These are phyloP conservation scores for Isichthys henryi DNA, from an alignment of 2,113 vertebrate species.

Conservation along the genomic window DNA sequence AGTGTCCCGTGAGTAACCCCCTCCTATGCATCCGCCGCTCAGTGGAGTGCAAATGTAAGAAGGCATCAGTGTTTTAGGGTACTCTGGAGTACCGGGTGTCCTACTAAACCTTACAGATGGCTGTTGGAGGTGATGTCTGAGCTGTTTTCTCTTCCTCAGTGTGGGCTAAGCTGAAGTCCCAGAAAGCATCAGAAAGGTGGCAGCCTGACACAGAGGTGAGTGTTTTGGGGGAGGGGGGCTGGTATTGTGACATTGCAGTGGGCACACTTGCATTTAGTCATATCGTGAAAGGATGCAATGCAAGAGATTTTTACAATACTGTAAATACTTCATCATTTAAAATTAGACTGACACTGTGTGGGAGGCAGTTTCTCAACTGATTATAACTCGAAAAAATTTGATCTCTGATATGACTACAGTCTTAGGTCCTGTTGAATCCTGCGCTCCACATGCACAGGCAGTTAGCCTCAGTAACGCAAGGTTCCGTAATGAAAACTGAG, in stretches of 20 bases:
- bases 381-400: too few relatives aligned
- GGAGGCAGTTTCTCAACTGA: too few relatives aligned
- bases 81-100: background rate
- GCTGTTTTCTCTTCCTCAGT: constrained; percentile 52
- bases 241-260: background rate
- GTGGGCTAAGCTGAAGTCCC: constrained; percentile 95
- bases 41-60: background rate
- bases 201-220: constrained; percentile 96
- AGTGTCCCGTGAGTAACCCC: constrained; percentile 75
- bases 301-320: background rate
- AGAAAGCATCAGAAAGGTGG: constrained; percentile 93
- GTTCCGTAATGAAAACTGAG: background rate
- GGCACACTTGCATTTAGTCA: background rate
- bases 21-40: background rate
- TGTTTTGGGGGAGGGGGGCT: background rate
- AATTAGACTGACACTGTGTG: background rate
- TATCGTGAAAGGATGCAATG: background rate
- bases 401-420: too few relatives aligned
- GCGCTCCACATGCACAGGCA: too few relatives aligned
- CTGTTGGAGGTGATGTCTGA: background rate
- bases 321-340: background rate
- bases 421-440: too few relatives aligned
- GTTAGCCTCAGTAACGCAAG: background rate
- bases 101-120: background rate
- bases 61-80: background rate